Evolutionary conservation across 2,888 invertebrate species (phyloP).

Genomic region (Apamea monoglypha): DNA sequence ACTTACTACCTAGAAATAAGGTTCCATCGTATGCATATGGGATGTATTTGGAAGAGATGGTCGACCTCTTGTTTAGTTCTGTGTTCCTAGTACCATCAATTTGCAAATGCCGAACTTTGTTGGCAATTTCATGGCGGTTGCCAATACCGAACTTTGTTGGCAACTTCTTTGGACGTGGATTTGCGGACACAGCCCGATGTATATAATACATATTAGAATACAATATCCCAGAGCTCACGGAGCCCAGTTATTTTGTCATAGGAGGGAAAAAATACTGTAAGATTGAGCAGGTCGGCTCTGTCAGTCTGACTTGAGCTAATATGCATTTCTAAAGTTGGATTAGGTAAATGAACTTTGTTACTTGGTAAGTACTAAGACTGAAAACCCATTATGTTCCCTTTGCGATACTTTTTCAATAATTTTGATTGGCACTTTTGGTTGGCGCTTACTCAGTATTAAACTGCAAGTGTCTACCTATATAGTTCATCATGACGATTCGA

Average conservation of each 20-base stretch:
- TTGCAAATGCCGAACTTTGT: constrained; percentile 20
- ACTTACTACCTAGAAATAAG: constrained; percentile 6
- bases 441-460: background rate
- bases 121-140: background rate
- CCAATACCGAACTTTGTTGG: constrained; percentile 25
- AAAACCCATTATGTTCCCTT: background rate
- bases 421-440: background rate
- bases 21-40: background rate
- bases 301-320: background rate
- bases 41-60: background rate
- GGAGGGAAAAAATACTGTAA: background rate
- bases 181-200: too few species aligned
- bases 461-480: too few species aligned
- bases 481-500: background rate
- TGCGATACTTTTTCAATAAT: background rate
- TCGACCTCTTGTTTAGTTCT: background rate
- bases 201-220: background rate
- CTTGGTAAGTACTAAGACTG: background rate
- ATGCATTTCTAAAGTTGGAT: background rate
- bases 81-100: constrained; percentile 13
- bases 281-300: background rate
- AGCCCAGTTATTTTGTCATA: background rate
- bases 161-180: background rate
- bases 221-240: background rate
- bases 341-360: background rate